Evolutionary conservation across 2,113 vertebrate genomes (phyloP), one percentile per base, ranked within the genome.

Genomic region (Zosterops hypoxanthus): DNA sequence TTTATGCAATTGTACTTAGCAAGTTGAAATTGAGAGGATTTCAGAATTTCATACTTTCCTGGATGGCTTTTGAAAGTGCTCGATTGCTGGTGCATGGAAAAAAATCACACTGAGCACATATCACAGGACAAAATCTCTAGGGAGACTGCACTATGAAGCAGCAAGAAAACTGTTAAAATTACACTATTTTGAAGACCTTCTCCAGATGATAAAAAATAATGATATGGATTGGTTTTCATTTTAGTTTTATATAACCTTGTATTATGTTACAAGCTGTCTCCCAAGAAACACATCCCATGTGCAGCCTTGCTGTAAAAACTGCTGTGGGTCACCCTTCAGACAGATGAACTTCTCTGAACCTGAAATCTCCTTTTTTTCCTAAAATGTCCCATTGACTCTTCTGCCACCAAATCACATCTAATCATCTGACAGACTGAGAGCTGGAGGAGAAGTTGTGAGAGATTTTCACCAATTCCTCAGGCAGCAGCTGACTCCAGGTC

Each of bases 21-120:
- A 76, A 72, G 5, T 14, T 61, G 23, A 83, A 95, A 84, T 17
- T 24, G 11, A 73, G 14, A 3, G 9, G 4, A 8, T 47, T 34
- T 70, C 55, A 68, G 47, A 88, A 86, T 68, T 24, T 79, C 21
- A 20, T 33, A 26, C 14, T 44, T 87, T 81, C 12, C 16, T 71
- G 36, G 11, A 36, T 15, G 14, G 6, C 7, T 46, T 70, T 93
- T 61, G 36, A 84, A 76, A 57, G 13, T 33, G 15, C 9, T 59
- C 3, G 0, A 15, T n/a, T 69, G 8, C 6, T 44, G 49, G 5
- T 18, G 8, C 15, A 22, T 3, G 17, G 10, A 20, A 80, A 57
- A 60, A 60, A 76, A 83, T 41, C 60, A 79, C 13, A 34, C 4
- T 5, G 3, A 86, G 9, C 3, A 16, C 4, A 5, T 22, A 42